These are phyloP conservation scores for Pristionchus japonicus DNA, from an alignment of 2,888 invertebrate genomes.

Conservation along the genomic window DNA sequence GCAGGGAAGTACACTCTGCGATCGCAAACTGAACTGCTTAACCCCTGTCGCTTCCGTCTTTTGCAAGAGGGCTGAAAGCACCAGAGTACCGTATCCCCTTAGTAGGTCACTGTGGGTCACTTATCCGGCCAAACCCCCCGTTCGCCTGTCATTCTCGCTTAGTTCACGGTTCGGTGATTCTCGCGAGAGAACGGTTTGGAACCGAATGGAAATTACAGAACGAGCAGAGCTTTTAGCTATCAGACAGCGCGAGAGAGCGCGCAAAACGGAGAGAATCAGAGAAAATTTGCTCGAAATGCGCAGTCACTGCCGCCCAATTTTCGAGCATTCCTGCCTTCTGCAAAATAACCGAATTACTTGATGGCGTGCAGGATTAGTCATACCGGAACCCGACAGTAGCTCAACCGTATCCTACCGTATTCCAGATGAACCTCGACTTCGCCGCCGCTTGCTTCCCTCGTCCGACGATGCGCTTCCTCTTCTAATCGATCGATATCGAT, in stretches of 20 bases:
- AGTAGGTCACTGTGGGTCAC: neutral
- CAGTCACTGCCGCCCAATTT: neutral
- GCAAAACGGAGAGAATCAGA: neutral
- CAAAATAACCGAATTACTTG: slow-evolving; percentile 15
- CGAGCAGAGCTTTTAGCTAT: neutral
- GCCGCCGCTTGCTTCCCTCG: slow-evolving; percentile 38
- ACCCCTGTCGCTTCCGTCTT: neutral
- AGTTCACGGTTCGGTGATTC: neutral
- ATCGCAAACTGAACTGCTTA: slow-evolving; percentile 10
- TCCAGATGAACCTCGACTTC: slow-evolving; percentile 42
- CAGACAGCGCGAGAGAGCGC: neutral
- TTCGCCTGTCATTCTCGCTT: neutral
- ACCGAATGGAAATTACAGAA: neutral
- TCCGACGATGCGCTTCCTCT: slow-evolving; percentile 35
- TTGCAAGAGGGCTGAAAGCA: neutral
- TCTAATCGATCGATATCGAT: slow-evolving; percentile 9
- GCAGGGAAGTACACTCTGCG: neutral
- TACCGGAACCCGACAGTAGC: neutral
- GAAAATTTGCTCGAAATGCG: neutral
- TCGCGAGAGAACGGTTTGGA: neutral
- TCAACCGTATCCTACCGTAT: neutral
- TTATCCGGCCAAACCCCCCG: neutral
- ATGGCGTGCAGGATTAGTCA: neutral
- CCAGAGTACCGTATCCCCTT: neutral
- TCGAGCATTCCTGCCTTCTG: neutral